phyloP scores from a whole-genome alignment of 2,797 vertebrate genomes.

The Antrozous pallidus region DNA sequence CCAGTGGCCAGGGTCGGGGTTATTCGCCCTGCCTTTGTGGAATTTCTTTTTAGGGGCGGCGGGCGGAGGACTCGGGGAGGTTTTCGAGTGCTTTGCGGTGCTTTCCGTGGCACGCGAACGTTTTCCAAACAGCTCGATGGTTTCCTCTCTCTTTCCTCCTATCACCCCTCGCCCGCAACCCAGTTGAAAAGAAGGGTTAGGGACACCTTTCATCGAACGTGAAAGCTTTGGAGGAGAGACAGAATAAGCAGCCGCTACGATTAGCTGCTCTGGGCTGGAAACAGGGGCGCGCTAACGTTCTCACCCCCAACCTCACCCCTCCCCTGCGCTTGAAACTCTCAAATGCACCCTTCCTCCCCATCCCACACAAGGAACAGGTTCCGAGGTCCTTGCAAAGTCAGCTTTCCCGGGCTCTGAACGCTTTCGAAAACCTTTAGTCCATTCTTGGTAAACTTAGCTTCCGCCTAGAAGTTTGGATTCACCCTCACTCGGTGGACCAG shows the following conservation, averaged over 20 bases:
- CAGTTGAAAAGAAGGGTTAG: slow-evolving; percentile 50
- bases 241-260: slow-evolving; percentile 55
- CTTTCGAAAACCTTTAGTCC: background rate
- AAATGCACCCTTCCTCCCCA: background rate
- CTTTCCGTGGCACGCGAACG: fast-evolving
- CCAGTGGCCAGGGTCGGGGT: background rate
- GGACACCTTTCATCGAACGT: slow-evolving; percentile 57
- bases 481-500: background rate
- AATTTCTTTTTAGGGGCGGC: background rate
- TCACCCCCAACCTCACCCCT: background rate
- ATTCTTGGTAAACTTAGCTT: slow-evolving; percentile 6
- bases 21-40: background rate
- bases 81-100: fast-evolving
- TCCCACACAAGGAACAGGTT: background rate
- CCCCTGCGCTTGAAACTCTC: background rate
- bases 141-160: background rate
- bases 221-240: slow-evolving; percentile 54
- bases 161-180: background rate
- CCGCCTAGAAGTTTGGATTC: slow-evolving; percentile 44
- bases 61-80: background rate
- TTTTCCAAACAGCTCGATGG: background rate
- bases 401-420: background rate
- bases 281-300: fast-evolving
- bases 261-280: background rate
- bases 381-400: background rate